phyloP scores from a whole-genome alignment of 2,113 vertebrate species.

The Cacatua alba region DNA sequence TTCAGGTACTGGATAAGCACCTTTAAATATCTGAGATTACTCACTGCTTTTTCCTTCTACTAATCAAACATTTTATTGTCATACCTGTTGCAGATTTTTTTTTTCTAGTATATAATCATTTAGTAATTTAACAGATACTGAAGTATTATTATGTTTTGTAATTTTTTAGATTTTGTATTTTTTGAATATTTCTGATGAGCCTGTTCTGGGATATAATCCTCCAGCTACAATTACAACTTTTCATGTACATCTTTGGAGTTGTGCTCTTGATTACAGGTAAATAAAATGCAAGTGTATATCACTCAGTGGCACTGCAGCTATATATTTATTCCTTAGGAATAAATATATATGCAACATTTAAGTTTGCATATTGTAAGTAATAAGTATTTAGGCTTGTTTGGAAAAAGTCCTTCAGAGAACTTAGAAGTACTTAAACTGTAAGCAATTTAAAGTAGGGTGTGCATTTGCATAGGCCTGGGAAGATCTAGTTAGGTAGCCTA shows the following conservation, averaged over 20 bases:
- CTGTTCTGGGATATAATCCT: conserved; percentile 94
- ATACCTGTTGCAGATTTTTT: neutral
- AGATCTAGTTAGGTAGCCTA: neutral
- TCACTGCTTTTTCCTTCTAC: neutral
- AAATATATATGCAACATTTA: fast-evolving
- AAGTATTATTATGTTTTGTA: conserved; percentile 39
- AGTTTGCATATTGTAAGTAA: neutral
- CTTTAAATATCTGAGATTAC: neutral
- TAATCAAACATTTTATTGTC: neutral
- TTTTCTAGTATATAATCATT: neutral
- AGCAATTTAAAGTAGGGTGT: neutral
- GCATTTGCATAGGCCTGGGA: neutral
- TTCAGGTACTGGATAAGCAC: neutral
- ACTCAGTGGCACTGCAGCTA: neutral
- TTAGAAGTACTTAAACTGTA: neutral
- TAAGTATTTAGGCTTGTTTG: neutral
- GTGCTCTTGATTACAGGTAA: conserved; percentile 95
- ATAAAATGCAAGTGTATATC: neutral
- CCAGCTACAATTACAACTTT: conserved; percentile 91
- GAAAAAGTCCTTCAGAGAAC: neutral
- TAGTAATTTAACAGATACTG: conserved; percentile 31
- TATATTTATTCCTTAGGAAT: neutral
- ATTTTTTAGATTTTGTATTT: conserved; percentile 90
- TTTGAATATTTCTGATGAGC: conserved; percentile 94
- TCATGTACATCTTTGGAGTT: conserved; percentile 96